Evolutionary conservation across 2,888 invertebrate genomes (phyloP), one percentile per base, ranked within the genome.

Genomic region (Nowickia ferox): DNA sequence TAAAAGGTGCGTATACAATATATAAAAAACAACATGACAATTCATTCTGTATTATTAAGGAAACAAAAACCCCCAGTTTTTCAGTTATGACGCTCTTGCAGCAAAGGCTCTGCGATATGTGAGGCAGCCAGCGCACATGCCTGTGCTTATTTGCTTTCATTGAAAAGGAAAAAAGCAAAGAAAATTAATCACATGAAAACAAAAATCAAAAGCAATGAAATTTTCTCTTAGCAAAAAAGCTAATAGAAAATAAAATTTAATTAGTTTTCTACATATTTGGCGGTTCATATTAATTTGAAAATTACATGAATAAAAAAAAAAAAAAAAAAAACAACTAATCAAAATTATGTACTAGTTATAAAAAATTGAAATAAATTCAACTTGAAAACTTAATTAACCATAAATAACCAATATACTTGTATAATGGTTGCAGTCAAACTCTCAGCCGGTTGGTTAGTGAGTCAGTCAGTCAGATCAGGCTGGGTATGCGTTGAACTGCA

Each of bases 211-310:
- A 30, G 30, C n/a, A 53, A 40, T 0, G 0, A 66, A 19, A 55
- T 40, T 55, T 53, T 55, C 40, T 55, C 53, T 69, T 69, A 55
- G 55, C 22, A 19, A 69, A n/a, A 69, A 66, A 30, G 30, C 11
- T 66, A 48, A 38, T 30, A 48, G 15, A 48, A 42, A 48, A 15
- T 38, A 51, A 66, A 6, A 51, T 74, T 69, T 82, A 85, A 85
- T 85, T 77, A 78, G 53, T 74, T 82, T 81, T 81, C 9, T 63
- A 69, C 63, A 72, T 85, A 81, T 82, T 82, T 85, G 85, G 81
- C 74, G 78, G 74, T 63, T 42, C 40, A 48, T 71, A 44, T 77
- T 63, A 63, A 63, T 75, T 59, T 72, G 13, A 66, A 66, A 66
- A 74, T 55, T 68, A 48, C 8, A 44, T 30, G 30, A 15, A 22